Base-by-base conservation (phyloP, 2,113 vertebrate species). In the Cottus gobio region DNA sequence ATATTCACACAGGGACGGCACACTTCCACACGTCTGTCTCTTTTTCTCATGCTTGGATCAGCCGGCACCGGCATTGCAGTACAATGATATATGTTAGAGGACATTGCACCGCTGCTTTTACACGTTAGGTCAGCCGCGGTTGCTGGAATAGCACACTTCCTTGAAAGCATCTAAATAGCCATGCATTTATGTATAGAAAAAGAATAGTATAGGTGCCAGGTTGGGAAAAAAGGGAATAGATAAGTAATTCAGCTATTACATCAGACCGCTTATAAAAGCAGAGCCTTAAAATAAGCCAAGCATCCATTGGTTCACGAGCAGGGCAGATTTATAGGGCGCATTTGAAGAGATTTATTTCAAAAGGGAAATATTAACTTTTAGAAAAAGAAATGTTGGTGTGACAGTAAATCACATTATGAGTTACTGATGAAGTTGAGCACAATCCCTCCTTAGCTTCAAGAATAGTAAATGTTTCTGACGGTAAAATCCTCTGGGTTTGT, bases 151-250 rank as follows among this genome's bases (percentile, higher is more conserved):
- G 61, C 61, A 30, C 36, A 24, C 42, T 48, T 74, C 37, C 30
- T 71, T 77, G 60, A 83, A 50, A 82, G 65, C 60, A 69, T 77
- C 24, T 79, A 42, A 85, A 88, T n/a, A 79, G 81, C 48, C 11
- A 37, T 42, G 46, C 37, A 68, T 80, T 78, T 66, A 71, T 73
- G 81, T 76, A 75, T 60, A 72, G 48, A 63, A 60, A 67, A 72
- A 61, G 39, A 28, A 79, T 18, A 26, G 71, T 65, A 34, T 34
- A 42, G 66, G 42, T 74, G 11, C 61, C 28, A 5, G 5, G 44
- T 31, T 62, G 28, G 15, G 48, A 64, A 57, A 11, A 24, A 12
- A 54, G 2, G n/a, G 74, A 77, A 34, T 16, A 13, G 54, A 69
- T 36, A 75, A 61, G 80, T 70, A 67, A 83, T 57, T 83, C 68